Evolutionary conservation across 1,140 invertebrate species (phyloP).

Genomic region (Alviniconcha marisindica): DNA sequence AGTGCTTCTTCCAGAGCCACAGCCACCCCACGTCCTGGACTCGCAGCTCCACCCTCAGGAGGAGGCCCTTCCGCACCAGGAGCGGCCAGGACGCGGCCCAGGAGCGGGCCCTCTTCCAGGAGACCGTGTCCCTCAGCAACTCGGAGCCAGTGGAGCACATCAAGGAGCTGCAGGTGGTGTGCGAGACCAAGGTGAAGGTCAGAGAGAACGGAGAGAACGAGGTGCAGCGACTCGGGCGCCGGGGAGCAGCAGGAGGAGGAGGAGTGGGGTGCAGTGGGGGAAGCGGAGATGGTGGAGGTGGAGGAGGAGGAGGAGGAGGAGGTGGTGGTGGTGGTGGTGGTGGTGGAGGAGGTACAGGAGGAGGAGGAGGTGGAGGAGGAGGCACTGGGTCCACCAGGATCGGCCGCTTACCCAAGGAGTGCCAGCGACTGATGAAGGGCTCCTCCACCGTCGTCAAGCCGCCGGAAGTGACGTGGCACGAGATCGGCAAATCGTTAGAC

Average conservation of each 20-base stretch:
- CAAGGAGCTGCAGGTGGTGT: slow-evolving; percentile 31
- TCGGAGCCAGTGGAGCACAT: background rate
- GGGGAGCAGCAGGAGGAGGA: background rate
- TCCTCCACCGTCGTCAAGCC: slow-evolving; percentile 10
- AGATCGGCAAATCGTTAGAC: slow-evolving; percentile 57
- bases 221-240: background rate
- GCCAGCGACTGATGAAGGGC: slow-evolving; percentile 41
- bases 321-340: background rate
- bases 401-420: slow-evolving; percentile 33
- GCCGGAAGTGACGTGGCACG: slow-evolving; percentile 51
- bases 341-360: background rate
- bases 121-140: background rate
- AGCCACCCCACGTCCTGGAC: slow-evolving; percentile 29
- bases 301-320: background rate
- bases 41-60: slow-evolving; percentile 24
- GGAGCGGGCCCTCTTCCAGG: background rate
- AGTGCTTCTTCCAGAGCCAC: slow-evolving; percentile 38
- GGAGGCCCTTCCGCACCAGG: background rate
- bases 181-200: slow-evolving; percentile 38
- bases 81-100: background rate
- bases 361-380: no score
- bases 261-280: background rate
- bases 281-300: background rate
- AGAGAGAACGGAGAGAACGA: slow-evolving; percentile 40
- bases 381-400: background rate